phyloP scores from a whole-genome alignment of 2,113 vertebrate genomes.

The Gasterosteus nipponicus region DNA sequence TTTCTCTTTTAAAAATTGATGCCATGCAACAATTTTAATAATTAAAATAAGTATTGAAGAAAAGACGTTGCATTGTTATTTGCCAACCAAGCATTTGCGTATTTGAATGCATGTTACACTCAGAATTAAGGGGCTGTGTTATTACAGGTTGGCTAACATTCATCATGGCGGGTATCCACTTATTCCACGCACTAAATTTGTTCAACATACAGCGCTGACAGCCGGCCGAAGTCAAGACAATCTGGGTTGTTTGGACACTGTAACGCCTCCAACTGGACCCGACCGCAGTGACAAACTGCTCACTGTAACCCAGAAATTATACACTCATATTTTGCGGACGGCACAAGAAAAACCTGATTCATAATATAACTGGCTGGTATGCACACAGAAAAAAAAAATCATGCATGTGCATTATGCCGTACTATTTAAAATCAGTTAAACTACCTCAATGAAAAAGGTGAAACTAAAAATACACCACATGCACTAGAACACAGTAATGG shows the following conservation, averaged over 20 bases:
- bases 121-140: not conserved
- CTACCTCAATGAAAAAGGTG: not conserved
- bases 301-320: not conserved
- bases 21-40: not conserved
- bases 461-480: not conserved
- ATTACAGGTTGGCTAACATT: not conserved
- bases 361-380: not conserved
- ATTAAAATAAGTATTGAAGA: not conserved
- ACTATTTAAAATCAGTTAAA: too few species aligned
- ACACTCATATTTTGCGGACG: not conserved
- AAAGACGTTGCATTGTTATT: not conserved
- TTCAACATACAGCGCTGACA: not conserved
- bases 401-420: too few species aligned
- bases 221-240: slow-evolving; percentile 21
- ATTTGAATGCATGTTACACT: not conserved
- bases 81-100: not conserved
- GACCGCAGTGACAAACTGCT: not conserved
- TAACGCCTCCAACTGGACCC: slow-evolving; percentile 26
- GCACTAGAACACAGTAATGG: too few species aligned
- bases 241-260: not conserved
- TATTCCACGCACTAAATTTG: not conserved
- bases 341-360: not conserved
- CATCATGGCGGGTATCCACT: not conserved
- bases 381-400: too few species aligned
- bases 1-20: too few species aligned